Conservation (phyloP, 2,113 vertebrate species). For the Eulemur rufifrons region DNA sequence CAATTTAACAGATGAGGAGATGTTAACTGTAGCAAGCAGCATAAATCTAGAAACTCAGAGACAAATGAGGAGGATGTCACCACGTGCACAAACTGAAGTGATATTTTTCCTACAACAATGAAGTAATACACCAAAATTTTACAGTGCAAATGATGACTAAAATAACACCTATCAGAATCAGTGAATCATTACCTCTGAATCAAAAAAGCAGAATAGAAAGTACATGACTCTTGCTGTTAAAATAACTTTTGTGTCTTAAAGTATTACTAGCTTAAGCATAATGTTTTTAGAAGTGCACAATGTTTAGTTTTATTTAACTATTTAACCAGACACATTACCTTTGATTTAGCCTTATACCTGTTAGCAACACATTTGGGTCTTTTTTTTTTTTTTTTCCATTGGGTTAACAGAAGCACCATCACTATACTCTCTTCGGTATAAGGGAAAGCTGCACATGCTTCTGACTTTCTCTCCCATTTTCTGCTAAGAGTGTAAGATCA, state of each 20-base stretch:
- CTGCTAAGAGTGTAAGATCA: neutral
- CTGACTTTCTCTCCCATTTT: neutral
- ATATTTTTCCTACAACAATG: neutral
- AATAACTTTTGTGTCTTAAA: neutral
- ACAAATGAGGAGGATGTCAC: slow-evolving; percentile 18
- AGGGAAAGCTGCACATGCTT: neutral
- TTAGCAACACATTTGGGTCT: neutral
- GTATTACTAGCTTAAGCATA: neutral
- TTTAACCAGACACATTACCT: neutral
- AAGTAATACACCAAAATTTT: slow-evolving; percentile 16
- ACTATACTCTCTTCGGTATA: neutral
- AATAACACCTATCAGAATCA: slow-evolving; percentile 18
- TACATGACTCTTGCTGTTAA: neutral
- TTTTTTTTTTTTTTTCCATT: neutral
- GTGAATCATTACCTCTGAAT: slow-evolving; percentile 7
- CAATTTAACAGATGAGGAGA: slow-evolving; percentile 61
- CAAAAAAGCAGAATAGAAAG: neutral
- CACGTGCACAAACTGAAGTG: neutral
- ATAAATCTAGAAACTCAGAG: slow-evolving; percentile 43
- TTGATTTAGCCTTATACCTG: neutral
- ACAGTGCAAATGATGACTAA: slow-evolving; percentile 27
- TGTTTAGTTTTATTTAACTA: neutral
- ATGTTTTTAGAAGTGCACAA: neutral
- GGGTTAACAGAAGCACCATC: neutral
- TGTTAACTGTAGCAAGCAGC: slow-evolving; percentile 26